Base-by-base conservation (phyloP, 2,888 invertebrate species). In the Helleia helle region DNA sequence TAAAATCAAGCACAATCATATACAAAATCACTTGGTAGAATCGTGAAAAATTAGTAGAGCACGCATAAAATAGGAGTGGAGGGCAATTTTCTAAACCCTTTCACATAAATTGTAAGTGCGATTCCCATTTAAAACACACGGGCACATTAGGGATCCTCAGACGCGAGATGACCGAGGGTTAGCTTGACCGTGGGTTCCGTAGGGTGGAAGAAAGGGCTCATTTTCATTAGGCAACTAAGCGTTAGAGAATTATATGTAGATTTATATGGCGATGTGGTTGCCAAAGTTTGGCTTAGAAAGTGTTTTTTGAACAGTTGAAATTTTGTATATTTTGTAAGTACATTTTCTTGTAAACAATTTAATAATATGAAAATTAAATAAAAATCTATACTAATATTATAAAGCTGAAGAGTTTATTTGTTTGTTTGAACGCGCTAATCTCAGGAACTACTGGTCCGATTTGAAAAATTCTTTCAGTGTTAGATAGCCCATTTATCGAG, bases 31-130 rank as follows among this genome's bases (percentile, higher is more conserved):
- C 50, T 53, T 53, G 48, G 38, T 42, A 36, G 44, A 52, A 58
- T 53, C 50, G 55, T 51, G 49, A 55, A 49, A 65, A 69, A 72
- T 70, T 67, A 69, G 64, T 65, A 58, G 58, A 62, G 65, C 65
- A 65, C 61, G 56, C 59, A 66, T 65, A 70, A 69, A 75, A 65
- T 63, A 66, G 60, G 62, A 57, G 58, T 61, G n/a, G 62, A 62
- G 63, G 65, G 65, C 65, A 64, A 67, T 68, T 65, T 64, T 58
- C 46, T 49, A 45, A 64, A 72, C 77, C 83, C 80, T 74, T 75
- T 74, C 72, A 71, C 71, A 79, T 81, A 81, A 83, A 83, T 79
- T 75, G 72, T 69, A 68, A 71, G 72, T 71, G 68, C 72, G 71
- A 73, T 76, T 73, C 68, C 71, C 73, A 77, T 79, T 77, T 74